A percentile compares a stretch with the other conserved stretches of the same genome.
Evolutionary conservation across 1,140 invertebrate species (phyloP).

Genomic region (Agrypnia vestita): DNA sequence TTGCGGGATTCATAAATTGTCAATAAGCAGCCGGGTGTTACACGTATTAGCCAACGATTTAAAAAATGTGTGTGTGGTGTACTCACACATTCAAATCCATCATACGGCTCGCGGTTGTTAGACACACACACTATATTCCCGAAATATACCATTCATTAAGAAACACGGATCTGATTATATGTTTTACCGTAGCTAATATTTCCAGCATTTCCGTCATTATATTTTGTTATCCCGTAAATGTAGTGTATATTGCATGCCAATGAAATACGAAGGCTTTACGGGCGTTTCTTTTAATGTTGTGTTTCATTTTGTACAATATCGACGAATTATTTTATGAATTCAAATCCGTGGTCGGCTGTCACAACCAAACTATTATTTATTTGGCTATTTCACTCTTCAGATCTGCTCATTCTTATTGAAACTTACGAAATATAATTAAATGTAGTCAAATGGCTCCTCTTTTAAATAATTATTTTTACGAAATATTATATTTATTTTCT

Average conservation of each 20-base stretch:
- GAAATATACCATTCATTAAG: slow-evolving; percentile 23
- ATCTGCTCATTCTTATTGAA: too few species aligned
- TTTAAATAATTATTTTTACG: too few species aligned
- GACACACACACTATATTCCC: slow-evolving; percentile 15
- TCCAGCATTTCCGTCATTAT: slow-evolving; percentile 1
- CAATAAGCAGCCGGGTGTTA: slow-evolving; percentile 31
- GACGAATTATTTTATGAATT: not conserved
- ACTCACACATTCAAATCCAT: too few species aligned
- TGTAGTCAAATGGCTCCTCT: too few species aligned
- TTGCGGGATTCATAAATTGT: slow-evolving; percentile 13
- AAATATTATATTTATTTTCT: too few species aligned
- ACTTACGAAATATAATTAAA: too few species aligned
- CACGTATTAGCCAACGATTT: not conserved
- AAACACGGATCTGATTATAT: slow-evolving; percentile 12
- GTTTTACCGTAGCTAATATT: slow-evolving; percentile 5
- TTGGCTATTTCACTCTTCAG: too few species aligned
- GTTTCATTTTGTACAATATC: slow-evolving; percentile 7
- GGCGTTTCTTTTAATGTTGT: slow-evolving; percentile 23
- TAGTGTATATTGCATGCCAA: slow-evolving; percentile 7
- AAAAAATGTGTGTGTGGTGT: slow-evolving; percentile 22
- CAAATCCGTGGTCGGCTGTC: too few species aligned
- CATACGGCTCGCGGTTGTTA: too few species aligned
- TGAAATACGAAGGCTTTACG: not conserved
- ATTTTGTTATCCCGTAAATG: not conserved
- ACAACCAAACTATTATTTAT: too few species aligned